Percentiles rank a stretch among this genome's conserved stretches.
These are phyloP conservation scores for Saccopteryx leptura DNA, from an alignment of 2,113 vertebrate genomes.

Conservation along the genomic window DNA sequence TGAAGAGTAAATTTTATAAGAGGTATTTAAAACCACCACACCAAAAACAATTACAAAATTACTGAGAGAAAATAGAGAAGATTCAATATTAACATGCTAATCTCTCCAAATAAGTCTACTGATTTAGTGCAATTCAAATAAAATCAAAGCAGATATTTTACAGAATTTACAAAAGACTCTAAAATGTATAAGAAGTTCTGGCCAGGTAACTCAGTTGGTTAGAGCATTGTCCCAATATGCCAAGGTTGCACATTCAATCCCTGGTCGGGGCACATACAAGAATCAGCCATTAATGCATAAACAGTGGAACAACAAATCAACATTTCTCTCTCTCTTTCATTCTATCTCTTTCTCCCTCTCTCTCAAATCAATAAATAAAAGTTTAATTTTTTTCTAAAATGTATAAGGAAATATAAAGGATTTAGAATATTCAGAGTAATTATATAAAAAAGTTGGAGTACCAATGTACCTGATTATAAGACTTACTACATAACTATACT, in stretches of 20 bases:
- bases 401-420: background rate
- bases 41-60: slow-evolving; percentile 46
- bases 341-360: too few relatives aligned
- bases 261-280: too few relatives aligned
- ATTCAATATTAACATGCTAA: background rate
- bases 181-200: background rate
- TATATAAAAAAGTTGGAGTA: background rate
- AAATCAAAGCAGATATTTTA: background rate
- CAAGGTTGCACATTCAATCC: too few relatives aligned
- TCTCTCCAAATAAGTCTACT: background rate
- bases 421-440: background rate
- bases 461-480: background rate
- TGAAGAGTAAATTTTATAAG: background rate
- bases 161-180: background rate
- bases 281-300: too few relatives aligned
- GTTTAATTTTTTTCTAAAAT: background rate
- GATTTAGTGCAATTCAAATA: background rate
- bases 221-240: too few relatives aligned
- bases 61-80: background rate
- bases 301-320: too few relatives aligned
- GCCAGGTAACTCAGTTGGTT: too few relatives aligned
- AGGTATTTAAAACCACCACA: background rate
- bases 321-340: too few relatives aligned
- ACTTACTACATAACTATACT: background rate
- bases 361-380: too few relatives aligned